These are phyloP conservation scores for Speoplatyrhinus poulsoni DNA, from an alignment of 2,113 vertebrate species.

Conservation along the genomic window DNA sequence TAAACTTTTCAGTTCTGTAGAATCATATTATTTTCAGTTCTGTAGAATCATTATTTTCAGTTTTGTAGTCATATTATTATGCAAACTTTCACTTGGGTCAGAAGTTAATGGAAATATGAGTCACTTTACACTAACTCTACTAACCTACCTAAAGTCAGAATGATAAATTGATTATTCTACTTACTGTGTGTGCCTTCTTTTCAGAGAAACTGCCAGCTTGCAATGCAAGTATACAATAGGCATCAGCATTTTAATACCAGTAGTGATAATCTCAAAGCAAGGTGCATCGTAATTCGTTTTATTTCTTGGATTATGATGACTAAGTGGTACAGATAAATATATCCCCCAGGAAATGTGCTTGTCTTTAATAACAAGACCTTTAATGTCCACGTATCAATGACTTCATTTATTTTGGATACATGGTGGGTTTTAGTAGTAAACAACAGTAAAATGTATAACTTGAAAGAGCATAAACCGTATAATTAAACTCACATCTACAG, in stretches of 20 bases:
- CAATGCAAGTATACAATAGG: constrained; percentile 12
- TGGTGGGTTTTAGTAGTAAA: constrained; percentile 40
- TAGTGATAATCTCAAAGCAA: too few relatives aligned
- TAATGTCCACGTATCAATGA: constrained; percentile 51
- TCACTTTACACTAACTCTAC: neutral
- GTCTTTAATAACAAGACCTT: constrained; percentile 23
- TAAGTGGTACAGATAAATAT: neutral
- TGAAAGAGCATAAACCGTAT: constrained; percentile 27
- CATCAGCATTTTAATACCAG: neutral
- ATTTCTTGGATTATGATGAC: too few relatives aligned
- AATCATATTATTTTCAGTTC: neutral
- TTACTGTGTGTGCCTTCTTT: constrained; percentile 27
- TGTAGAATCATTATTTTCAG: neutral
- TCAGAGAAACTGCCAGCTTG: constrained; percentile 25
- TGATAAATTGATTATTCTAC: constrained; percentile 3
- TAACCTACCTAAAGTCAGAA: neutral
- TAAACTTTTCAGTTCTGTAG: neutral
- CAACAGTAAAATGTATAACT: constrained; percentile 38
- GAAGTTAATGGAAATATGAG: neutral
- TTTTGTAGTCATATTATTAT: neutral
- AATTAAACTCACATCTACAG: constrained; percentile 13
- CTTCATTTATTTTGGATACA: constrained; percentile 65
- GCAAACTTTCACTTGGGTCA: neutral
- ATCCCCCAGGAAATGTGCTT: neutral
- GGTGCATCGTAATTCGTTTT: neutral